Evolutionary conservation across 2,113 vertebrate species (phyloP).

Genomic region (Hyaena hyaena): DNA sequence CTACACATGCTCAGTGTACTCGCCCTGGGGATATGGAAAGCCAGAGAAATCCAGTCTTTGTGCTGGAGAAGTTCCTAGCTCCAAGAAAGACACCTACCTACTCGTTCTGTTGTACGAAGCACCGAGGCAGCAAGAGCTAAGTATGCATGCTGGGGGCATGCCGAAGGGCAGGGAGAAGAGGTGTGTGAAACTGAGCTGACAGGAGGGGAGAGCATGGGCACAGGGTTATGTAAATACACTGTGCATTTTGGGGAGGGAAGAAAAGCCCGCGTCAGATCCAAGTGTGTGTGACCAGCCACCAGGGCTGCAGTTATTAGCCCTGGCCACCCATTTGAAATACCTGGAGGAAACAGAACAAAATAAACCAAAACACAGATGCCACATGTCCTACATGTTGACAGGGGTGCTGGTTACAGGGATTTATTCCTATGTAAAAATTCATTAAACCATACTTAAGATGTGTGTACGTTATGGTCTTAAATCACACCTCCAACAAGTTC

Average conservation of each 20-base stretch:
- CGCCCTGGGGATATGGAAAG: not conserved
- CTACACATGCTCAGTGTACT: fast-evolving
- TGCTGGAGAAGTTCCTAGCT: not conserved
- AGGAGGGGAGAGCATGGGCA: not conserved
- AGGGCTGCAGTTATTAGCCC: not conserved
- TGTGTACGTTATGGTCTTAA: not conserved
- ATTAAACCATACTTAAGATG: not conserved
- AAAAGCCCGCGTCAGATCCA: not conserved
- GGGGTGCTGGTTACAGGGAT: not conserved
- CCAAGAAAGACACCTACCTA: not conserved
- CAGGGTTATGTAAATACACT: not conserved
- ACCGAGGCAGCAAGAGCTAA: not conserved
- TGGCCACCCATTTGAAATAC: not conserved
- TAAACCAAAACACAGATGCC: not conserved
- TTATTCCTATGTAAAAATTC: not conserved
- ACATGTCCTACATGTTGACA: not conserved
- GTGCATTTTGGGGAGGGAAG: not conserved
- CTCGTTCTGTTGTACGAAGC: not conserved
- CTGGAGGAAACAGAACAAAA: not conserved
- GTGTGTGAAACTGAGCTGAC: not conserved
- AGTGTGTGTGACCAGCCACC: not conserved
- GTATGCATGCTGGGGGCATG: not conserved
- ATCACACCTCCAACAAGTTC: not conserved
- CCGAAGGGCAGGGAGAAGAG: not conserved
- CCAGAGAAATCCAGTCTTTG: not conserved